Evolutionary conservation across 1,140 invertebrate genomes (phyloP), one percentile per base, ranked within the genome.

Genomic region (Grapholita molesta): DNA sequence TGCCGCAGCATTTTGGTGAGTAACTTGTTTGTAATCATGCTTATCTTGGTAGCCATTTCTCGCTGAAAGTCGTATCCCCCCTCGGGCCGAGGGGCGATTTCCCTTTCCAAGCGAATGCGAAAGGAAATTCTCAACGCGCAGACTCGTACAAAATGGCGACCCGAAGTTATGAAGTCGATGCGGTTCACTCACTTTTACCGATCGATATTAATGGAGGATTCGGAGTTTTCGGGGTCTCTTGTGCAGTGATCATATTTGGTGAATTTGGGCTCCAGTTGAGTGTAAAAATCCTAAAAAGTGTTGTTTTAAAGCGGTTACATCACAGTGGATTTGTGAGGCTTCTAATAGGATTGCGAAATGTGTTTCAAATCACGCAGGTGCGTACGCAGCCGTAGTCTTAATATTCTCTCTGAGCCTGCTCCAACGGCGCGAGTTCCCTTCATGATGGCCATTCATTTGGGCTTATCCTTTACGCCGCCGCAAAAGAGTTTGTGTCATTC

Each of bases 351-450:
- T 83, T 83, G 80, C 81, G 88, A 91, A 88, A 92, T 92, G 91
- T 89, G 78, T 90, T 86, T 90, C 90, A 93, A 94, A 94, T 94
- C 95, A 96, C 95, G 95, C 95, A 96, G 96, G 96, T 97, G 96
- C 96, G 96, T 96, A 96, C 96, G 96, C 96, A 96, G 95, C 93
- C 95, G 95, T 96, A 95, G 93, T 94, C 94, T 95, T 93, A 93
- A 94, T 94, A 94, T 94, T 94, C 95, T 94, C 94, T 95, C 95
- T 96, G 95, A 94, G 95, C 95, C 94, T 96, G 95, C 95, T 96
- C 95, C 90, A 90, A 91, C 85, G 84, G 64, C 89, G 90, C 89
- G 88, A 87, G 82, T 80, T 79, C 85, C 89, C 88, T 90, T 86
- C 84, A 91, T 92, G 88, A 88, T 92, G 88, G 90, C 90, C 89